These are phyloP conservation scores for Amphibalanus amphitrite DNA, from an alignment of 1,140 invertebrate species.

Conservation along the genomic window DNA sequence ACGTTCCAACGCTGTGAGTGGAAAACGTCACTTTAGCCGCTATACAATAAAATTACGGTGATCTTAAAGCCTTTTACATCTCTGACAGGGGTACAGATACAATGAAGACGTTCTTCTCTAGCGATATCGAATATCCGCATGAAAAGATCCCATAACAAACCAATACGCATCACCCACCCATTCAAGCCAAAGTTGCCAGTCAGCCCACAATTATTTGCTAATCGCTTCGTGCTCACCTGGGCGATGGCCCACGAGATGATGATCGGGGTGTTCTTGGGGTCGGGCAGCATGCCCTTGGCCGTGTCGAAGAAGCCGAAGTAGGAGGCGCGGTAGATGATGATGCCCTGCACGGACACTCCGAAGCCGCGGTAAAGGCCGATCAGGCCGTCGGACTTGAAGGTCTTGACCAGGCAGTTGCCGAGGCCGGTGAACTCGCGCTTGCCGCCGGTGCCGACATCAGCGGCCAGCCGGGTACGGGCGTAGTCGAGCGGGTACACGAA, in stretches of 20 bases:
- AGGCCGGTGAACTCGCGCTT: constrained; percentile 73
- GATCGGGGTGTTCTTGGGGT: constrained; percentile 66
- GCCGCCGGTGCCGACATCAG: constrained; percentile 62
- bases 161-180: no score
- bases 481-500: constrained; percentile 93
- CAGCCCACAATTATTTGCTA: no score
- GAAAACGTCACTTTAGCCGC: no score
- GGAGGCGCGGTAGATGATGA: constrained; percentile 72
- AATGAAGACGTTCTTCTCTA: not conserved
- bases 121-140: not conserved
- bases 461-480: constrained; percentile 68
- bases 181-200: no score
- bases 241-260: constrained; percentile 75
- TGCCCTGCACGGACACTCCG: constrained; percentile 76
- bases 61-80: no score
- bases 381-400: constrained; percentile 71
- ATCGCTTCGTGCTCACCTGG: constrained; percentile 31
- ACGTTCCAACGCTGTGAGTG: no score
- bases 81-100: not conserved
- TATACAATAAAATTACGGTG: no score
- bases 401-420: constrained; percentile 68
- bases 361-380: constrained; percentile 81
- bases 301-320: constrained; percentile 96
- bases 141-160: not conserved
- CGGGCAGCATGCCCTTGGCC: constrained; percentile 62